Evolutionary conservation across 1,140 invertebrate species (phyloP), one percentile per base, ranked within the genome.

Genomic region (Heliconius eleuchia): DNA sequence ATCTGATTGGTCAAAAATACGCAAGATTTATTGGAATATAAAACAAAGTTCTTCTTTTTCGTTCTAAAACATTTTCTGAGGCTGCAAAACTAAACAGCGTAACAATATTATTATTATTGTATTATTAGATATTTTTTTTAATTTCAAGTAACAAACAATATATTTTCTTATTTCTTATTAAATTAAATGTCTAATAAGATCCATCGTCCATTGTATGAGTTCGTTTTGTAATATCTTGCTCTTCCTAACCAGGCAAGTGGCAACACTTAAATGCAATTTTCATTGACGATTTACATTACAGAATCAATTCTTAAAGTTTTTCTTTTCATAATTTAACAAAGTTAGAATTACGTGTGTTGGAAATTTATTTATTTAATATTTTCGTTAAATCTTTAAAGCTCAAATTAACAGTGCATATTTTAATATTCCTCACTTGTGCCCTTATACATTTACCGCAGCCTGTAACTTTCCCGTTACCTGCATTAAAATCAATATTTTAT

Each of bases 391-490:
- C 60, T 66, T 1, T 30, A 6, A 27, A 66, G 11, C n/a, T 11
- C 27, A 34, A 8, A 1, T 23, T 1, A 19, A 76, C 71, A 76
- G n/a, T 74, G n/a, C 1, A 5, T 23, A 39, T n/a, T 76, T n/a
- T 27, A 19, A 18, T 50, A 57, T 27, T 55, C 46, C 39, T 70
- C 74, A 70, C 75, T 78, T 60, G 71, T 70, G 72, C 37, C 75
- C 75, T 52, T 84, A 76, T 79, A 81, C 57, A 79, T 78, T 75
- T 79, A 77, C 50, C 55, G 39, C 60, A 70, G 74, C 66, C 73
- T 74, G 78, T 76, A 73, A 83, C 82, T 81, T 84, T 89, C 85
- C 88, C 88, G 87, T 89, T 89, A 90, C 83, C 66, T 82, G 71
- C 66, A 84, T 46, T 72, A 55, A 66, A 78, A 82, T 82, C 77